Base-by-base conservation (phyloP, 2,888 invertebrate genomes). In the Drosophila cognata region DNA sequence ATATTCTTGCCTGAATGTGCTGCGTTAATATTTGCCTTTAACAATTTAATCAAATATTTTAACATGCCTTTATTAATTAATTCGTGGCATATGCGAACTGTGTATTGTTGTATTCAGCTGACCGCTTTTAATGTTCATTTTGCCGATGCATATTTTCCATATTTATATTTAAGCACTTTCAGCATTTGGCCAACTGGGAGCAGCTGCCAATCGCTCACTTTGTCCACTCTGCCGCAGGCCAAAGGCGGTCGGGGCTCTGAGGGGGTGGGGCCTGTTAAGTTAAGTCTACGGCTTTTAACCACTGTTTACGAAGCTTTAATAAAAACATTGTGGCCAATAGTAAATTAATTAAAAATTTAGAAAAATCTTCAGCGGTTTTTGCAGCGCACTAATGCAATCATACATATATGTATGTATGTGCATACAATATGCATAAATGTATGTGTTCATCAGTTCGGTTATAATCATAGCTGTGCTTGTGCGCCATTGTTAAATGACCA, bases 301-400 rank as follows among this genome's bases (percentile, higher is more conserved):
- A 56, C 62, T 75, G 71, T 72, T 84, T 82, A 74, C 69, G 63
- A 64, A 61, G 59, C 76, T 87, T 88, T 79, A 88, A 89, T 77
- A 80, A 82, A 85, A 83, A 82, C 65, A 81, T 87, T 75, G 66
- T 48, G 68, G 71, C 79, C 74, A 80, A 79, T 77, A 87, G 82
- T 76, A 79, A 78, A 87, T 78, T 71, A 82, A 87, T 84, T 84
- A 81, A 84, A 88, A 73, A 87, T 84, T 71, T 79, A 82, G 63
- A 74, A 65, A 64, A 60, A 53, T 53, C 60, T 58, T 55, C 62
- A 41, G 52, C 25, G 36, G 55, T n/a, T 61, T 21, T 28, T 31
- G 29, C 57, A 38, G 28, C 51, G 31, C 13, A 16, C 31, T 28
- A 60, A 61, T 58, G 53, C 58, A 66, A 56, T 65, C 43, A 69